Base-by-base conservation (phyloP, 1,140 invertebrate species). In the Adoxophyes honmai region DNA sequence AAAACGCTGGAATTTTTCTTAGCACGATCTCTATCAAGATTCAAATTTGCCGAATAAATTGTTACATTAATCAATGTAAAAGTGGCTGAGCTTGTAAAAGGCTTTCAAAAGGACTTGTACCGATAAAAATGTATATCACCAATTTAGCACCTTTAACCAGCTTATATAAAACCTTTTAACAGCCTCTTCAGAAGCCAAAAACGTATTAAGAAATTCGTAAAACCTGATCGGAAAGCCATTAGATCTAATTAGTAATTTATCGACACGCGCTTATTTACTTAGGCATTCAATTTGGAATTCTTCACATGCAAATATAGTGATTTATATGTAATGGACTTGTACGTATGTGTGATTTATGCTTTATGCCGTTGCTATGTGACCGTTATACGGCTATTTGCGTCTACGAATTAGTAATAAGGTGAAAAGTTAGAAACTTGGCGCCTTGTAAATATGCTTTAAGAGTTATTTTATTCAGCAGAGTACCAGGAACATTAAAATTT, bases 171-270 rank as follows among this genome's bases (percentile, higher is more conserved):
- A 28, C 21, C 21, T 28, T 28, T 28, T 28, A 28, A 28, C 21
- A 28, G 42, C 21, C 21, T 48, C 42, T 18, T 48, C 42, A 48
- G 42, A 48, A 48, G 42, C 42, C 39, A 44, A n/a, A 44, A 48
- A 38, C 36, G 1, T 38, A 28, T 28, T 28, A 28, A 28, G 21
- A 28, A 28, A 28, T 28, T 28, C 21, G 21, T 11, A 36, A 48
- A 48, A 48, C 42, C 18, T 33, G 42, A 48, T 48, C 21, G 11
- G 21, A 33, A 48, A 48, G 1, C 42, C 42, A 48, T 48, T 48
- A 48, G 42, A 21, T 48, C 42, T 48, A 14, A 28, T 48, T 48
- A 48, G 39, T 44, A n/a, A 48, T 48, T 48, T 48, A 48, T 33
- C n/a, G 42, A 11, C 21, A 48, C 18, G 28, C 8, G n/a, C 21